These are phyloP conservation scores for Mythimna albipuncta DNA, from an alignment of 2,888 invertebrate genomes.

Conservation along the genomic window DNA sequence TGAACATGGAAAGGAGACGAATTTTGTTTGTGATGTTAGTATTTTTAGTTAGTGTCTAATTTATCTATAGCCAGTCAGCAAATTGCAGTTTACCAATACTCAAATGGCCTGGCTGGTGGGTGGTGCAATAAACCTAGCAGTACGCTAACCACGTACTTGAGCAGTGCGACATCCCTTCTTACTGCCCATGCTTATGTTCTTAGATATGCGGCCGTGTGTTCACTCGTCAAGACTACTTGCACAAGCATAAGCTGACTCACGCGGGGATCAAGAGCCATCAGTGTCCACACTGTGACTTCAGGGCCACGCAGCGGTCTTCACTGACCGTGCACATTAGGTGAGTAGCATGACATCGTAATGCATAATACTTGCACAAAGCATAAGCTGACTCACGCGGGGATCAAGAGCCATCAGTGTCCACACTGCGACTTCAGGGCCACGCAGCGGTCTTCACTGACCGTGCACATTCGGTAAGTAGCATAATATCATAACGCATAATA, in stretches of 20 bases:
- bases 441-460: conserved; percentile 81
- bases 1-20: conserved; percentile 72
- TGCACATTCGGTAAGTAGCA: conserved; percentile 78
- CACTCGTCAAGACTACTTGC: conserved; percentile 79
- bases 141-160: no score
- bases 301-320: conserved; percentile 79
- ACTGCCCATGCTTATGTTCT: no score
- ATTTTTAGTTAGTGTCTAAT: neutral
- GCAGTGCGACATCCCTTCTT: no score
- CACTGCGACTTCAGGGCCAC: conserved; percentile 80
- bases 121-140: no score
- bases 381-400: conserved; percentile 78
- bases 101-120: no score
- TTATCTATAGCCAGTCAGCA: no score
- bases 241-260: conserved; percentile 82
- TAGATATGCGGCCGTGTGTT: conserved; percentile 84
- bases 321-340: conserved; percentile 82
- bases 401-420: conserved; percentile 79
- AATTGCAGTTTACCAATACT: no score
- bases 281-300: conserved; percentile 82
- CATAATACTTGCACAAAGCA: conserved; percentile 75
- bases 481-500: no score
- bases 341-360: no score
- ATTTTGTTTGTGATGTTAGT: conserved; percentile 86
- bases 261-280: conserved; percentile 77